A percentile compares a stretch with the other conserved stretches of the same genome.
phyloP scores from a whole-genome alignment of 2,888 invertebrate genomes.

The Carabus problematicus region DNA sequence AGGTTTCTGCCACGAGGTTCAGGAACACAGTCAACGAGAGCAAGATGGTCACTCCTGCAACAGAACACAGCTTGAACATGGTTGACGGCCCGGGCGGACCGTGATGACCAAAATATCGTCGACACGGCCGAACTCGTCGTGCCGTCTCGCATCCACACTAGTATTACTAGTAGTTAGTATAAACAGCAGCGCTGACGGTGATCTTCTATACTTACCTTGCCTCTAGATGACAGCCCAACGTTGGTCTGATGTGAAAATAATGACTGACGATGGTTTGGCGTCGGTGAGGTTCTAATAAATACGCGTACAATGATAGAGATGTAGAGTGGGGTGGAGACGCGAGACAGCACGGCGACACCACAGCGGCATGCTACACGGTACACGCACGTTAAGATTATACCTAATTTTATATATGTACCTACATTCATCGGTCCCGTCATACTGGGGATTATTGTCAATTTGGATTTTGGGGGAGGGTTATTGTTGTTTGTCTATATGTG shows the following conservation, averaged over 20 bases:
- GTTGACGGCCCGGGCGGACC: conserved; percentile 49
- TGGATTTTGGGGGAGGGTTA: background rate
- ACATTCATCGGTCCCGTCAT: background rate
- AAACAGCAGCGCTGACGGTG: background rate
- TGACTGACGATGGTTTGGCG: background rate
- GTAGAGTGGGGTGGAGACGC: background rate
- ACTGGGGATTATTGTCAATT: background rate
- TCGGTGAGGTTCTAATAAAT: background rate
- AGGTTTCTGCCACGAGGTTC: conserved; percentile 99
- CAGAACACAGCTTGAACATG: conserved; percentile 70
- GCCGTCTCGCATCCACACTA: conserved; percentile 34
- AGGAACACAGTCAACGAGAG: conserved; percentile 99
- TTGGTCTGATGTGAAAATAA: conserved; percentile 2
- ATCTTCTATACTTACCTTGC: conserved; percentile 37
- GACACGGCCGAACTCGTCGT: conserved; percentile 8
- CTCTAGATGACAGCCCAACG: conserved; percentile 22
- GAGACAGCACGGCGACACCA: conserved; percentile 10
- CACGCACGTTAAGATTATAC: background rate
- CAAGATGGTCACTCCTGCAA: conserved; percentile 98
- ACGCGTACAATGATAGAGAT: background rate
- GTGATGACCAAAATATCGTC: conserved; percentile 5
- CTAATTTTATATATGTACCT: background rate
- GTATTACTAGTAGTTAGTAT: background rate
- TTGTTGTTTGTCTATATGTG: conserved; percentile 5
- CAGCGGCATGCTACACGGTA: background rate